These are phyloP conservation scores for Bos indicus DNA, from an alignment of 2,113 vertebrate species.

Conservation along the genomic window DNA sequence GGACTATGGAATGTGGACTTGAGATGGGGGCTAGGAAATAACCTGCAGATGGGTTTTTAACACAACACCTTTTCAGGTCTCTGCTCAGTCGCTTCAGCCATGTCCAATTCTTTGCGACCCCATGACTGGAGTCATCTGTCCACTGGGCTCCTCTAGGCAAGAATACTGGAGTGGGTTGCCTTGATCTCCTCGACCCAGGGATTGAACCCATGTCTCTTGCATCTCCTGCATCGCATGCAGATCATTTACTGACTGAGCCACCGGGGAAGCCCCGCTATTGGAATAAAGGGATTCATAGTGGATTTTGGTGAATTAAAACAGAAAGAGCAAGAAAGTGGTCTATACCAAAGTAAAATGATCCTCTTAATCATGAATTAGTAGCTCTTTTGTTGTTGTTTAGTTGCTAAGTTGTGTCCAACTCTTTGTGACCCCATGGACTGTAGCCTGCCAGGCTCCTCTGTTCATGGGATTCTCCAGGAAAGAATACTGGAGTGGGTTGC, in stretches of 20 bases:
- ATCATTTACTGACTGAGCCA: background rate
- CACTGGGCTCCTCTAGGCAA: background rate
- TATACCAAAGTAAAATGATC: background rate
- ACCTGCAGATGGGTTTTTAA: background rate
- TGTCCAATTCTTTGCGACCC: background rate
- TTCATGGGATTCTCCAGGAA: background rate
- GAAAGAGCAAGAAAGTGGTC: background rate
- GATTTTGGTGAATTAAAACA: background rate
- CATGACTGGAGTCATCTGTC: background rate
- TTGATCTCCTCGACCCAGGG: background rate
- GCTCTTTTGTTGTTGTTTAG: background rate
- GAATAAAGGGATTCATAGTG: background rate
- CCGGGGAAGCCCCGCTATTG: too few species aligned
- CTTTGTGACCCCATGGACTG: background rate
- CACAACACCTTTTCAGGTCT: background rate
- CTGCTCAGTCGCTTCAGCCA: background rate
- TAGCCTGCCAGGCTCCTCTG: background rate
- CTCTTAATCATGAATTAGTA: background rate
- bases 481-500: background rate
- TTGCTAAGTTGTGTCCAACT: background rate
- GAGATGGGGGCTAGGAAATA: background rate
- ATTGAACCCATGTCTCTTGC: background rate
- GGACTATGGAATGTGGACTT: background rate
- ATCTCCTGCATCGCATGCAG: background rate
- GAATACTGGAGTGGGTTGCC: background rate